Percentiles rank a stretch among this genome's conserved stretches.
Evolutionary conservation across 1,140 invertebrate species (phyloP).

Genomic region (Chrysomallon squamiferum): DNA sequence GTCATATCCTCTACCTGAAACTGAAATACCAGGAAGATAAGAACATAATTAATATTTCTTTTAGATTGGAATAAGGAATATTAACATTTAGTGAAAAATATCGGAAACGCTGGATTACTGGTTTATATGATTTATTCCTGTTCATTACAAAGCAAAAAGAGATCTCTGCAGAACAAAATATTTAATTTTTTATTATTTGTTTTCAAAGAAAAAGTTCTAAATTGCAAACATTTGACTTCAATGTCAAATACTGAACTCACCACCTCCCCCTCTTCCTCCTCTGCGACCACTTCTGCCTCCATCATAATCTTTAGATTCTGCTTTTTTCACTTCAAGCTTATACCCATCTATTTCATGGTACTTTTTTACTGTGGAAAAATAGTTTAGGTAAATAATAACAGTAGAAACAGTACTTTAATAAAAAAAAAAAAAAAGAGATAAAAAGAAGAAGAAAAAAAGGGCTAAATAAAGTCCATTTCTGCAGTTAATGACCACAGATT

Average conservation of each 20-base stretch:
- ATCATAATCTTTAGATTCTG: constrained; percentile 63
- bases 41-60: neutral
- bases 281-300: constrained; percentile 45
- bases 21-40: neutral
- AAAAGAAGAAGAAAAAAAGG: too few relatives aligned
- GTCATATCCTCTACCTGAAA: too few relatives aligned
- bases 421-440: neutral
- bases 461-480: too few relatives aligned
- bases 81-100: neutral
- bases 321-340: constrained; percentile 67
- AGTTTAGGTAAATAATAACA: too few relatives aligned
- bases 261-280: constrained; percentile 22
- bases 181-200: too few relatives aligned
- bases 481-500: too few relatives aligned
- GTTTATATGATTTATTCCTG: neutral
- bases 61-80: neutral
- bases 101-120: neutral
- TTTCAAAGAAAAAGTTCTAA: too few relatives aligned
- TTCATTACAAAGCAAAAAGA: too few relatives aligned
- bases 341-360: constrained; percentile 62
- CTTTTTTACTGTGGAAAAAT: constrained; percentile 61
- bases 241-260: too few relatives aligned
- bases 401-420: too few relatives aligned
- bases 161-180: too few relatives aligned
- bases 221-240: too few relatives aligned